These are phyloP conservation scores for Synanceia verrucosa DNA, from an alignment of 2,797 vertebrate genomes.

Conservation along the genomic window DNA sequence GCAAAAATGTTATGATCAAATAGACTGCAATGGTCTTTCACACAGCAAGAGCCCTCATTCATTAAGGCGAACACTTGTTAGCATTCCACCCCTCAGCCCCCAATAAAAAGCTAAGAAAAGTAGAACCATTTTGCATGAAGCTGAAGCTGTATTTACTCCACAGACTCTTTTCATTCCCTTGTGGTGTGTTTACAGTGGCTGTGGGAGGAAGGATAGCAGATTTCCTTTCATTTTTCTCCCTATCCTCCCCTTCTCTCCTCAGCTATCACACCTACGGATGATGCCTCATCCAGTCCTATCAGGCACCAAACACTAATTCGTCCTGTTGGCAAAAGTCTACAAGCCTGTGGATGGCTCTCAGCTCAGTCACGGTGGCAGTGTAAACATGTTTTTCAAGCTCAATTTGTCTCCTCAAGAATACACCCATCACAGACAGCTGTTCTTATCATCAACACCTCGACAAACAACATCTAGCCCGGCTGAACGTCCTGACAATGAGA, in stretches of 20 bases:
- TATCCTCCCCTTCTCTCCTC: slow-evolving; percentile 17
- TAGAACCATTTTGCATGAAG: slow-evolving; percentile 16
- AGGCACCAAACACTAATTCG: slow-evolving; percentile 35
- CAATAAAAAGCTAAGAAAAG: not conserved
- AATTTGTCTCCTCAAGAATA: slow-evolving; percentile 24
- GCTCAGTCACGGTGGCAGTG: slow-evolving; percentile 20
- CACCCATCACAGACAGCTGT: slow-evolving; percentile 21
- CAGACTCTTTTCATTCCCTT: not conserved
- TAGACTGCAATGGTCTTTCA: slow-evolving; percentile 52
- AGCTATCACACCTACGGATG: slow-evolving; percentile 38
- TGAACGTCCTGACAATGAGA: not conserved
- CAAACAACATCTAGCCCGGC: not conserved
- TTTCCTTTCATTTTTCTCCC: slow-evolving; percentile 19
- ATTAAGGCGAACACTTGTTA: slow-evolving; percentile 70
- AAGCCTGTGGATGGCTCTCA: slow-evolving; percentile 12
- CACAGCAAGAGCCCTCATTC: slow-evolving; percentile 45
- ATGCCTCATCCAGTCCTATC: slow-evolving; percentile 26
- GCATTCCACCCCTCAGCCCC: not conserved
- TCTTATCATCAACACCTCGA: not conserved
- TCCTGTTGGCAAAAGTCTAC: slow-evolving; percentile 25
- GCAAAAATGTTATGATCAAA: slow-evolving; percentile 55
- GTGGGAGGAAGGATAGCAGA: slow-evolving; percentile 17
- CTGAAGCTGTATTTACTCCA: slow-evolving; percentile 21
- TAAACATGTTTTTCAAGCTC: slow-evolving; percentile 43
- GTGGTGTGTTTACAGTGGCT: slow-evolving; percentile 26